phyloP scores from a whole-genome alignment of 2,888 invertebrate species.

The Elmis aenea region DNA sequence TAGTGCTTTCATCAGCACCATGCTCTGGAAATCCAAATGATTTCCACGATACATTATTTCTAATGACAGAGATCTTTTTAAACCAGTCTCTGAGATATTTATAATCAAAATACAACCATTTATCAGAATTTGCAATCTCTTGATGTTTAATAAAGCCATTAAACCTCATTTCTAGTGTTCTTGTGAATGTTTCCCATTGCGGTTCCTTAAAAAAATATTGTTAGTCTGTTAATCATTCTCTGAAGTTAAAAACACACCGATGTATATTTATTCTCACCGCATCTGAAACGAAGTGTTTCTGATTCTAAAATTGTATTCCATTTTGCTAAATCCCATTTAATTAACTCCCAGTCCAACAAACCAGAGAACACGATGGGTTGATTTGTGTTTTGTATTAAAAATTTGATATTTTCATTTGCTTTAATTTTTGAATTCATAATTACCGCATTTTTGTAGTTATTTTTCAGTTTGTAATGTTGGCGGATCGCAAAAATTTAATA shows the following conservation, averaged over 20 bases:
- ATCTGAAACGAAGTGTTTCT: conserved; percentile 55
- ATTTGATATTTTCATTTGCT: no score
- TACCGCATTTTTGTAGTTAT: conserved; percentile 7
- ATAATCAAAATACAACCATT: conserved; percentile 83
- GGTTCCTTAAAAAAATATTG: conserved; percentile 49
- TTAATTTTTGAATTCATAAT: conserved; percentile 11
- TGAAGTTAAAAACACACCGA: conserved; percentile 10
- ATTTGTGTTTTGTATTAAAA: conserved; percentile 25
- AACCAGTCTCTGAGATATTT: conserved; percentile 73
- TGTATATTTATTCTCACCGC: conserved; percentile 43
- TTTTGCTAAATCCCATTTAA: conserved; percentile 57
- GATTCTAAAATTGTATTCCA: conserved; percentile 56
- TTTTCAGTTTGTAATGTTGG: no score
- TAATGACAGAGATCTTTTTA: no score
- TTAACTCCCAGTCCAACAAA: conserved; percentile 54
- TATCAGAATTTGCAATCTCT: conserved; percentile 41
- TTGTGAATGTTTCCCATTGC: conserved; percentile 75
- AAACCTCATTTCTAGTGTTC: conserved; percentile 55
- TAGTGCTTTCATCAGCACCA: conserved; percentile 63
- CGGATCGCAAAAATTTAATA: no score
- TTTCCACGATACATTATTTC: conserved; percentile 54
- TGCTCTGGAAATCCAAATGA: conserved; percentile 67
- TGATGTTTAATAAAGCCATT: conserved; percentile 54
- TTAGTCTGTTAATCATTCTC: conserved; percentile 5
- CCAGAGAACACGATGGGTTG: conserved; percentile 54